Conservation (phyloP, 2,888 invertebrate species). For the Ethmia dodecea region DNA sequence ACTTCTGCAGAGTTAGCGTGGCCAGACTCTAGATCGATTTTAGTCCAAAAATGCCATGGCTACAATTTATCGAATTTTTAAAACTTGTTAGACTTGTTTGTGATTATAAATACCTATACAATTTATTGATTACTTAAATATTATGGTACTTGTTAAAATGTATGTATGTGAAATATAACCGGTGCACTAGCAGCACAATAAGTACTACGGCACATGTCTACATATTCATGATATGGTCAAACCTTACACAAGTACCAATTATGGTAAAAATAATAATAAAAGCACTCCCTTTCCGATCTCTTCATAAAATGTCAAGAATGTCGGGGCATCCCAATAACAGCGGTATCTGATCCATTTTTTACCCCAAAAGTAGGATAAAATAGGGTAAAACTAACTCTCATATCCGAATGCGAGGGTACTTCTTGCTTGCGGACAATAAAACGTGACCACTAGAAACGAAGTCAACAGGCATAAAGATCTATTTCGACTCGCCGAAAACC, state of each 20-base stretch:
- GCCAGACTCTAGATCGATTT: too few relatives aligned
- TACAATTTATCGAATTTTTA: too few relatives aligned
- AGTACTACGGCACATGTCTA: neutral
- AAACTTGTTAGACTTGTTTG: too few relatives aligned
- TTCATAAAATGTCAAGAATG: constrained; percentile 41
- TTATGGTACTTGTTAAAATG: too few relatives aligned
- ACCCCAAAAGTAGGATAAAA: constrained; percentile 37
- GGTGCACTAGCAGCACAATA: too few relatives aligned
- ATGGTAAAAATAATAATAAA: constrained; percentile 22
- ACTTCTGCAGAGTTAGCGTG: too few relatives aligned
- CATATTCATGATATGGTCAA: neutral
- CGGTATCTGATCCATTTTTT: constrained; percentile 44
- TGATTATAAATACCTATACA: too few relatives aligned
- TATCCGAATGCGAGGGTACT: constrained; percentile 1
- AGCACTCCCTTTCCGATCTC: constrained; percentile 29
- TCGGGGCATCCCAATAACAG: constrained; percentile 35
- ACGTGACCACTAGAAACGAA: constrained; percentile 43
- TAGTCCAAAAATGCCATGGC: too few relatives aligned
- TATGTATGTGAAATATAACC: too few relatives aligned
- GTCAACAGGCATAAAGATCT: constrained; percentile 48
- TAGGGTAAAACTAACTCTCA: constrained; percentile 2
- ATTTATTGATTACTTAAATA: too few relatives aligned
- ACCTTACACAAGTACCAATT: constrained; percentile 30
- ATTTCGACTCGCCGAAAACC: constrained; percentile 18
- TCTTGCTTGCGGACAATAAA: constrained; percentile 36